Evolutionary conservation across 1,140 invertebrate genomes (phyloP).

Genomic region (Ceratina australensis): DNA sequence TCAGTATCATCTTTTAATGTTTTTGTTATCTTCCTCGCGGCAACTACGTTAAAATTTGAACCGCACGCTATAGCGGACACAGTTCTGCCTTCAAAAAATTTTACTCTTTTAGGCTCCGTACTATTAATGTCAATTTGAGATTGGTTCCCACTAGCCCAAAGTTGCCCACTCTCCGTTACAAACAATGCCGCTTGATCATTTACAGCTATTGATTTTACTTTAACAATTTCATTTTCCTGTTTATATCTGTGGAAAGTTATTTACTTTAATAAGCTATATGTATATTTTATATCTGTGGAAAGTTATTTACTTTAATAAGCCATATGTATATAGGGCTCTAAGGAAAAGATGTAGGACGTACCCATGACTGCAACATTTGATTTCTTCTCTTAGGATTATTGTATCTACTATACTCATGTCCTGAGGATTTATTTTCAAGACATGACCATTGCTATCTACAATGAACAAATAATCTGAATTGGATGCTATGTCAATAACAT

Average conservation of each 20-base stretch:
- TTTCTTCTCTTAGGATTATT: slow-evolving; percentile 83
- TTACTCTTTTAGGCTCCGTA: slow-evolving; percentile 82
- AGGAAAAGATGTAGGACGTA: slow-evolving; percentile 45
- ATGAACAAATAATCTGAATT: slow-evolving; percentile 82
- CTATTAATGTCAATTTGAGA: slow-evolving; percentile 84
- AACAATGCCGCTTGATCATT: slow-evolving; percentile 83
- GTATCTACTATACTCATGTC: slow-evolving; percentile 81
- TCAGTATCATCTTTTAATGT: slow-evolving; percentile 81
- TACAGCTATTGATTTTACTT: slow-evolving; percentile 82
- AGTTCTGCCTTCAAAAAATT: slow-evolving; percentile 84
- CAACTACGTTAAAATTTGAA: slow-evolving; percentile 84
- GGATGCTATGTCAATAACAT: slow-evolving; percentile 82
- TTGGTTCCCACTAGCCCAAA: slow-evolving; percentile 88
- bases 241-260: slow-evolving; percentile 73
- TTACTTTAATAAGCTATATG: no score
- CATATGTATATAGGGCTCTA: background rate
- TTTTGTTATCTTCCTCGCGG: slow-evolving; percentile 82
- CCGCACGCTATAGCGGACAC: slow-evolving; percentile 84
- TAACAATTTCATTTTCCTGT: slow-evolving; percentile 82
- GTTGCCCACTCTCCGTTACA: slow-evolving; percentile 84
- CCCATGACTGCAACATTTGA: slow-evolving; percentile 83
- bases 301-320: background rate
- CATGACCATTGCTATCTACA: slow-evolving; percentile 82
- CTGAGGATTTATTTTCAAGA: slow-evolving; percentile 81
- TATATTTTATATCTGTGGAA: slow-evolving; percentile 76